Evolutionary conservation across 2,113 vertebrate species (phyloP).

Genomic region (Chamaea fasciata): DNA sequence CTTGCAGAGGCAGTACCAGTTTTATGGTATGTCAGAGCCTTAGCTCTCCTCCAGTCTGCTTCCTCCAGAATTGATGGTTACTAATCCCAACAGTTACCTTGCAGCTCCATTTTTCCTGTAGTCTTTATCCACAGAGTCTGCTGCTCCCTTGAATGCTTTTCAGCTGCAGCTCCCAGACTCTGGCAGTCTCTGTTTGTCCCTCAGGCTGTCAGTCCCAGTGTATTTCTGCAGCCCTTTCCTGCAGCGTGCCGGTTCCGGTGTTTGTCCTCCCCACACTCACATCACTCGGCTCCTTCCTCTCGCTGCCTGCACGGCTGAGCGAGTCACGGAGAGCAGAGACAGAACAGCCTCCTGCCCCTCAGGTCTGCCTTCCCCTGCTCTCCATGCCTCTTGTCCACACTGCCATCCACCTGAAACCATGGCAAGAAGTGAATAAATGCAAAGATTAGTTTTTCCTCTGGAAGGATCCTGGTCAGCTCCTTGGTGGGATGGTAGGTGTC

Average conservation of each 20-base stretch:
- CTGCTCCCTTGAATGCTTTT: background rate
- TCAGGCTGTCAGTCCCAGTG: background rate
- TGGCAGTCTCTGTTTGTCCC: background rate
- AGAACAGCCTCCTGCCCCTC: background rate
- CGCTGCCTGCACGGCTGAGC: accelerated
- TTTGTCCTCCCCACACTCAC: background rate
- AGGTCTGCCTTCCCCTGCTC: background rate
- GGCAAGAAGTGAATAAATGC: background rate
- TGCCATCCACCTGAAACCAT: background rate
- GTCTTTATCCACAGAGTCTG: background rate
- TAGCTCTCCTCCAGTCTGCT: background rate
- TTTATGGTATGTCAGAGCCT: background rate
- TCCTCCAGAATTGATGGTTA: background rate
- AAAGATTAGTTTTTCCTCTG: background rate
- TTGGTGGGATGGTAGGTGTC: background rate
- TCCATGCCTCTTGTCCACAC: accelerated
- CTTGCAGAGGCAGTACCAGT: background rate
- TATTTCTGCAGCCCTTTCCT: conserved; percentile 26
- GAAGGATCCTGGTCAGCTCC: background rate
- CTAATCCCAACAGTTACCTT: background rate
- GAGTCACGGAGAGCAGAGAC: background rate
- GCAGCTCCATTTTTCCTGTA: background rate
- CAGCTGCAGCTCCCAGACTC: background rate
- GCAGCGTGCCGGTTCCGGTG: background rate
- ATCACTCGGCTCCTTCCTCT: background rate